Evolutionary conservation across 1,140 invertebrate species (phyloP).

Genomic region (Ectropis grisescens): DNA sequence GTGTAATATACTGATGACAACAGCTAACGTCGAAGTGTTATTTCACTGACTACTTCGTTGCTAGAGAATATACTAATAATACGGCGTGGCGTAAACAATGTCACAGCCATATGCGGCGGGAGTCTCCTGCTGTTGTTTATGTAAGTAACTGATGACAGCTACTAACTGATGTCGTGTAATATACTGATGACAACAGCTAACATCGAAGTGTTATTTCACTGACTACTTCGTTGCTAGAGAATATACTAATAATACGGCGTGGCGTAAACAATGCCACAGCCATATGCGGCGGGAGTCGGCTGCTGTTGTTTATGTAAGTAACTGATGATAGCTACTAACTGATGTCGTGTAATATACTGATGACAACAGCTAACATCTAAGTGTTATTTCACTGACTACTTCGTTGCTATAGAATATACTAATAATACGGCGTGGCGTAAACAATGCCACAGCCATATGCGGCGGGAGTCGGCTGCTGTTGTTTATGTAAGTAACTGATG

Average conservation of each 20-base stretch:
- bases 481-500: constrained; percentile 85
- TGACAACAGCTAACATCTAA: no score
- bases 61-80: no score
- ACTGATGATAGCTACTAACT: no score
- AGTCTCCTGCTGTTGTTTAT: constrained; percentile 94
- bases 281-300: constrained; percentile 90
- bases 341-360: no score
- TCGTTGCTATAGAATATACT: constrained; percentile 97
- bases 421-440: constrained; percentile 89
- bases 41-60: no score
- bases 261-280: constrained; percentile 76
- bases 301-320: constrained; percentile 91
- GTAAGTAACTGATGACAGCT: constrained; percentile 76
- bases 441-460: constrained; percentile 73
- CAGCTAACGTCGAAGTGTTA: no score
- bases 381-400: constrained; percentile 94
- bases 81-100: constrained; percentile 82
- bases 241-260: constrained; percentile 92
- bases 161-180: no score
- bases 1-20: no score
- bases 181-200: no score
- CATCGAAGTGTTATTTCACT: no score
- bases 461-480: constrained; percentile 93
- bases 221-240: constrained; percentile 98
- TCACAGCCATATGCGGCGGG: constrained; percentile 80